phyloP scores from a whole-genome alignment of 2,113 vertebrate species.

The Myanophis thanlyinensis region DNA sequence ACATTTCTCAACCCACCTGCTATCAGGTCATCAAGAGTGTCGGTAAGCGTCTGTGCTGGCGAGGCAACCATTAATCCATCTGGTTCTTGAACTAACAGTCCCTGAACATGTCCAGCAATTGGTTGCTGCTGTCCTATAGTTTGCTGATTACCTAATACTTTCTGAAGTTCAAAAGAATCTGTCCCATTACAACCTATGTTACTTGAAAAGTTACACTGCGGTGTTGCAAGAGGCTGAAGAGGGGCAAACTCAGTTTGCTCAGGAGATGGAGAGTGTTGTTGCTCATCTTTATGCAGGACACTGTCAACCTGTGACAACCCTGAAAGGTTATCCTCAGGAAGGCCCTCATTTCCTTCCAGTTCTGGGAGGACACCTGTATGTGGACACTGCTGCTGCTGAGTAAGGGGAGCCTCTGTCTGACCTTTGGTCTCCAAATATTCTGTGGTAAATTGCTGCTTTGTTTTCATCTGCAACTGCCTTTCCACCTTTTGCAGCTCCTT shows the following conservation, averaged over 20 bases:
- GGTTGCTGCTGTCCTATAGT: slow-evolving; percentile 85
- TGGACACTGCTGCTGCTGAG: slow-evolving; percentile 80
- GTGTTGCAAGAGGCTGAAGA: slow-evolving; percentile 86
- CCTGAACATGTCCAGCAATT: slow-evolving; percentile 83
- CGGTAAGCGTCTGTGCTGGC: slow-evolving; percentile 93
- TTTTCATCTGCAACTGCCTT: slow-evolving; percentile 98
- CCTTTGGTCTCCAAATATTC: slow-evolving; percentile 99
- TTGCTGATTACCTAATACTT: slow-evolving; percentile 86
- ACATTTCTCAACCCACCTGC: slow-evolving; percentile 85
- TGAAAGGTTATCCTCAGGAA: slow-evolving; percentile 81
- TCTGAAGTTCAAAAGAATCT: slow-evolving; percentile 90
- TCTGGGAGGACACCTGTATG: slow-evolving; percentile 82
- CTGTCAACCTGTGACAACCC: slow-evolving; percentile 91
- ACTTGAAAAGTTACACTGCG: slow-evolving; percentile 85
- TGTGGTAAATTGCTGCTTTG: slow-evolving; percentile 99
- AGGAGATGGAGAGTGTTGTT: slow-evolving; percentile 71
- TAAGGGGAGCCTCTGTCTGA: slow-evolving; percentile 80
- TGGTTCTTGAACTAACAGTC: slow-evolving; percentile 89
- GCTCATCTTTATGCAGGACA: slow-evolving; percentile 82
- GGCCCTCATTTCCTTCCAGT: slow-evolving; percentile 73
- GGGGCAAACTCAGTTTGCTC: slow-evolving; percentile 87
- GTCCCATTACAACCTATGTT: slow-evolving; percentile 86
- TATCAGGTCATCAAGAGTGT: slow-evolving; percentile 99
- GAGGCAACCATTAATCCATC: slow-evolving; percentile 91
- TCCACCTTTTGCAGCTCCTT: slow-evolving; percentile 99